Conservation (phyloP, 2,888 invertebrate species). For the Platycheirus albimanus region DNA sequence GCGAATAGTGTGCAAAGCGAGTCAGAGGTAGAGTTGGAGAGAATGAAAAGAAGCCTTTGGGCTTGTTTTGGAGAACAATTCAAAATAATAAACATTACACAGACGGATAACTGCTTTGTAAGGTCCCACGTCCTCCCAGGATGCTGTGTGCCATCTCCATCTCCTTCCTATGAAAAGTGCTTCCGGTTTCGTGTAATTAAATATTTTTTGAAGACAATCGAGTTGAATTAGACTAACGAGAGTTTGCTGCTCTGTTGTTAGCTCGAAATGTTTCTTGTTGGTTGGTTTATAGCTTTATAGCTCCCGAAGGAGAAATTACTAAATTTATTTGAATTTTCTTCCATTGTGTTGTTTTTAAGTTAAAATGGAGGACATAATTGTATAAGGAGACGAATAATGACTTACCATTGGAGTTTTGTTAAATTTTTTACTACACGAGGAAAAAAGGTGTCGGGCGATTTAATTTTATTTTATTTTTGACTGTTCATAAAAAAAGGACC, state of each 20-base stretch:
- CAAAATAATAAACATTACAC: constrained; percentile 71
- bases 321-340: constrained; percentile 71
- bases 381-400: constrained; percentile 1
- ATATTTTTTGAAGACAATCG: constrained; percentile 58
- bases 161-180: constrained; percentile 29
- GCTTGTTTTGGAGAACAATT: constrained; percentile 63
- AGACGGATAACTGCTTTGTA: constrained; percentile 59
- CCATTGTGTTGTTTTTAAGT: constrained; percentile 12
- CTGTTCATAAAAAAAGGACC: too few species aligned
- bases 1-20: constrained; percentile 37
- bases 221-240: constrained; percentile 68
- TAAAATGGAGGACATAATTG: not conserved
- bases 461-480: too few species aligned
- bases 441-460: too few species aligned
- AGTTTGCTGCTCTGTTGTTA: constrained; percentile 57
- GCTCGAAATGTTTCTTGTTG: constrained; percentile 38
- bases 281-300: constrained; percentile 64
- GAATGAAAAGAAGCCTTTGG: constrained; percentile 25
- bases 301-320: constrained; percentile 69
- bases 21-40: not conserved
- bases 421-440: too few species aligned
- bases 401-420: not conserved
- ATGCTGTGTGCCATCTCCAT: constrained; percentile 18
- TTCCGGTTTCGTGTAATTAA: constrained; percentile 74
- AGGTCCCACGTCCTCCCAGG: constrained; percentile 33